These are phyloP conservation scores for Dasysyrphus tricinctus DNA, from an alignment of 2,888 invertebrate species.

Conservation along the genomic window DNA sequence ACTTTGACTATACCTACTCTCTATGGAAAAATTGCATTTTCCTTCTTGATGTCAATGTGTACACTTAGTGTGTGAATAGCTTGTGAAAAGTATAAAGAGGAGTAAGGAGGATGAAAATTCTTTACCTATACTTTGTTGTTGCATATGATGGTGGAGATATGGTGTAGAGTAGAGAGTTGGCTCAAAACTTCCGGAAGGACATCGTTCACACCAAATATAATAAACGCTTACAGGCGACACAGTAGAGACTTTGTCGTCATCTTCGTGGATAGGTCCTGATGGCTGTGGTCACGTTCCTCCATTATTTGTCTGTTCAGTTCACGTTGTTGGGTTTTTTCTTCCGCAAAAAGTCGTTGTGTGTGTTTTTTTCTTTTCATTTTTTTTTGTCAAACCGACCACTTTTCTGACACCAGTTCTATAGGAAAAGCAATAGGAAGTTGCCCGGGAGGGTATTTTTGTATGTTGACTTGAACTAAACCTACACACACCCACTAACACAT, in stretches of 20 bases:
- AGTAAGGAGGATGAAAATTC: background rate
- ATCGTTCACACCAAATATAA: slow-evolving; percentile 72
- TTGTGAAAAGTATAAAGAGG: background rate
- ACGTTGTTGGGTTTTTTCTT: slow-evolving; percentile 53
- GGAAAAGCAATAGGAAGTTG: slow-evolving; percentile 57
- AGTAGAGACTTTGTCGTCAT: slow-evolving; percentile 25
- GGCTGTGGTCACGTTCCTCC: slow-evolving; percentile 68
- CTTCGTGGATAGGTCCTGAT: slow-evolving; percentile 18
- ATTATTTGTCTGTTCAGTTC: slow-evolving; percentile 73
- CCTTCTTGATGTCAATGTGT: slow-evolving; percentile 48
- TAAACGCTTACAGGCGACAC: slow-evolving; percentile 60
- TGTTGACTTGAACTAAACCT: slow-evolving; percentile 14
- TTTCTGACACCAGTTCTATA: slow-evolving; percentile 44
- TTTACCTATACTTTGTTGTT: slow-evolving; percentile 4
- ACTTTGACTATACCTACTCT: slow-evolving; percentile 36
- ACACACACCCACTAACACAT: background rate
- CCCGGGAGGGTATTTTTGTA: slow-evolving; percentile 37
- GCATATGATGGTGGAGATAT: background rate
- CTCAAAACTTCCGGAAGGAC: slow-evolving; percentile 61
- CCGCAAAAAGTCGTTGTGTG: slow-evolving; percentile 32
- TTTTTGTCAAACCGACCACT: slow-evolving; percentile 39
- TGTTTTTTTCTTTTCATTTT: slow-evolving; percentile 21
- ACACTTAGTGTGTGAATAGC: slow-evolving; percentile 6
- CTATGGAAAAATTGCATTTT: slow-evolving; percentile 64
- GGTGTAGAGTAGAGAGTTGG: background rate